Base-by-base conservation (phyloP, 2,888 invertebrate genomes). In the Morpho deidamia region DNA sequence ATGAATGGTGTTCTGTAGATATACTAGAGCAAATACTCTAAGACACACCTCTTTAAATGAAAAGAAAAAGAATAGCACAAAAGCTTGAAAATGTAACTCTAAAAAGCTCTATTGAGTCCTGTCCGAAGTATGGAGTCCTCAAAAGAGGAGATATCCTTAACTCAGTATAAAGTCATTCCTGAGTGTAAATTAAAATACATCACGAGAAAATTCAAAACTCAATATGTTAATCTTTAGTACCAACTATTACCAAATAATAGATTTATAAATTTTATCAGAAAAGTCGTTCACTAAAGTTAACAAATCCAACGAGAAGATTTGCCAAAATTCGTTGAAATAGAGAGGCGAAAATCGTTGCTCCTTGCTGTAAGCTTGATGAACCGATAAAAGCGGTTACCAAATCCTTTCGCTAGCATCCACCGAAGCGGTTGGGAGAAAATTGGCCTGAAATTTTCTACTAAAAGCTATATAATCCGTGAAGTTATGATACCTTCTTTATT, bases 301-400 rank as follows among this genome's bases (percentile, higher is more conserved):
- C 7, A 7, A 7, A 45, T 8, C 37, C 14, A 12, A 45, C 23
- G 5, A 2, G 23, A 45, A 14, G 14, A 11, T n/a, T 44, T 9
- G 23, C 8, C 37, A 34, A 11, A n/a, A 33, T 33, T 46, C 32
- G 32, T 11, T 11, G 7, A 32, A 12, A 47, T 40, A 33, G 33
- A 40, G 40, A 39, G 11, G 9, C 11, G 32, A 39, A 46, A 46
- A 38, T 38, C 23, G 39, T 23, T 32, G 46, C 46, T 46, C n/a
- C 7, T 35, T n/a, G 11, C 14, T 11, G n/a, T 46, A 5, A 38
- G 46, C 38, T 46, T 38, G 46, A 47, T 47, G 47, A 47, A 40
- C 47, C 47, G 47, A 47, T 47, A 47, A 47, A 40, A 33, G 40
- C 47, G 11, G 40, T 47, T 33, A 11, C 47, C 47, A 47, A 38